Conservation (phyloP, 2,888 invertebrate species). For the Tanypteryx hageni region DNA sequence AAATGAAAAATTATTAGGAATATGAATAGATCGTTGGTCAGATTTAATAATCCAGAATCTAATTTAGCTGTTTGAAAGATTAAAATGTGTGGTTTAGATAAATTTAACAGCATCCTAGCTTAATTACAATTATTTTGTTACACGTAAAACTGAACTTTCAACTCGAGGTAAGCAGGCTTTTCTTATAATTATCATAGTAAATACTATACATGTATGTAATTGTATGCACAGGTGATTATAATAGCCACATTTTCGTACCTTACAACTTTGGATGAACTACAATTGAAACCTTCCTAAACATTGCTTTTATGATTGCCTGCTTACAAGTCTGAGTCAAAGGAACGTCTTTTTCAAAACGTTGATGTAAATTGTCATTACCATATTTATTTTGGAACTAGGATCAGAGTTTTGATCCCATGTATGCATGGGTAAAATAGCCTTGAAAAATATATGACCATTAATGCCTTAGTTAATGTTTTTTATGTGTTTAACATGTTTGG, state of each 20-base stretch:
- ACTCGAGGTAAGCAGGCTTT: slow-evolving; percentile 46
- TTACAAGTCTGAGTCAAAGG: slow-evolving; percentile 15
- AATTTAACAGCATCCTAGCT: not conserved
- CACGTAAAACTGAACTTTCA: not conserved
- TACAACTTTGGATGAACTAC: slow-evolving; percentile 36
- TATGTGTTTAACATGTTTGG: slow-evolving; percentile 35
- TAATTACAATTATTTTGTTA: not conserved
- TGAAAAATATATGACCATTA: slow-evolving; percentile 13
- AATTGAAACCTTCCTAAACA: not conserved
- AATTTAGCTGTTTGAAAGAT: slow-evolving; percentile 33
- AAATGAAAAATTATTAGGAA: slow-evolving; percentile 35
- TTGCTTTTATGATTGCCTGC: slow-evolving; percentile 25
- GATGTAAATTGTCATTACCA: slow-evolving; percentile 26
- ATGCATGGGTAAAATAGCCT: slow-evolving; percentile 36
- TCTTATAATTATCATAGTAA: slow-evolving; percentile 46
- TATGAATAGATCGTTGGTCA: slow-evolving; percentile 17
- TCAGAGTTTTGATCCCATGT: not conserved
- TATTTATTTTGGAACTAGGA: slow-evolving; percentile 36
- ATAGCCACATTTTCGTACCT: not conserved
- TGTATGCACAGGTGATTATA: slow-evolving; percentile 24
- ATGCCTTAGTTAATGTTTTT: slow-evolving; percentile 33
- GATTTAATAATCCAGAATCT: slow-evolving; percentile 31
- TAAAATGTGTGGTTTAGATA: not conserved
- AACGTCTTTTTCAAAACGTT: slow-evolving; percentile 16
- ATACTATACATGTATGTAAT: not conserved